phyloP scores from a whole-genome alignment of 2,113 vertebrate species.

The Garra rufa region DNA sequence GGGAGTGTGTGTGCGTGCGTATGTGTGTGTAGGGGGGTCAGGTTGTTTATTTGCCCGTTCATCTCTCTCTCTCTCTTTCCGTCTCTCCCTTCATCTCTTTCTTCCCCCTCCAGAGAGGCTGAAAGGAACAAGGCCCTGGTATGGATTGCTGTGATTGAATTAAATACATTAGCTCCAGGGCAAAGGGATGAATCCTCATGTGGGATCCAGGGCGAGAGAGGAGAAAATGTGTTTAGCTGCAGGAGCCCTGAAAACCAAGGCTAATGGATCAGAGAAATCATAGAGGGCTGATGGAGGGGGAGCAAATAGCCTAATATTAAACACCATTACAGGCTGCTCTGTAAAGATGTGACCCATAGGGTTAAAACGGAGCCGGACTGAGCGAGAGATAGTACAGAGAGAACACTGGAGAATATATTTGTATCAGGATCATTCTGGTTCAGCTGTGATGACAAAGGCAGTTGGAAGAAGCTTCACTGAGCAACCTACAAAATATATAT shows the following conservation, averaged over 20 bases:
- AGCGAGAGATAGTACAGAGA: not conserved
- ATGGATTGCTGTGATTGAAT: constrained; percentile 71
- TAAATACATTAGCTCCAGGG: constrained; percentile 74
- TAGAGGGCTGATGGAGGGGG: constrained; percentile 66
- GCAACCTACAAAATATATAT: not conserved
- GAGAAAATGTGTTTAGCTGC: constrained; percentile 71
- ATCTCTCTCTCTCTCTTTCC: constrained; percentile 27
- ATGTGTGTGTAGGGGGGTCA: not conserved
- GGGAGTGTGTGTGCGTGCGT: constrained; percentile 18
- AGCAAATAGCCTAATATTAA: constrained; percentile 66
- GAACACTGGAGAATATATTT: constrained; percentile 10
- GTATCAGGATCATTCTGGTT: not conserved
- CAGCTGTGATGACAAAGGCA: constrained; percentile 18
- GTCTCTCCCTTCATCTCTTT: constrained; percentile 29
- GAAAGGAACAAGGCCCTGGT: constrained; percentile 61
- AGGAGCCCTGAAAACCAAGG: constrained; percentile 69
- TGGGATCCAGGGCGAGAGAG: constrained; percentile 65
- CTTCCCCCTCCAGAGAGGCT: constrained; percentile 53
- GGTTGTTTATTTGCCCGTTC: constrained; percentile 43
- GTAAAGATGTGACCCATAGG: constrained; percentile 60
- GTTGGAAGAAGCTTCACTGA: constrained; percentile 17
- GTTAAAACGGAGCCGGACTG: constrained; percentile 39
- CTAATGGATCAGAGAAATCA: constrained; percentile 72
- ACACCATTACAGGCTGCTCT: constrained; percentile 66
- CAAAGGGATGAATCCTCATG: constrained; percentile 61